Base-by-base conservation (phyloP, 2,888 invertebrate genomes). In the Morpho deidamia region DNA sequence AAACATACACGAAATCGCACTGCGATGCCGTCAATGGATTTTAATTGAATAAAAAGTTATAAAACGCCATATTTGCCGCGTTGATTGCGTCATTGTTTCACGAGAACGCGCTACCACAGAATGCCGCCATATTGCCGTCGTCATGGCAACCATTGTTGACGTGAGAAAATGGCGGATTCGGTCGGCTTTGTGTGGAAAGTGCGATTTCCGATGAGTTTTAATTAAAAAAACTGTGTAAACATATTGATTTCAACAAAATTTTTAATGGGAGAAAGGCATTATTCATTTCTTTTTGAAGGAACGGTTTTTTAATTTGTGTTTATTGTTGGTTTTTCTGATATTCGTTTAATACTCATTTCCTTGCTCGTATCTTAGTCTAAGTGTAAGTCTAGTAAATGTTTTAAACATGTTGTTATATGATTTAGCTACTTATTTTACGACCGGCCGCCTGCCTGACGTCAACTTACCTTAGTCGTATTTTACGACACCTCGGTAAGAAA, bases 121-220 rank as follows among this genome's bases (percentile, higher is more conserved):
- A 62, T 62, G 59, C 60, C 58, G 69, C 68, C 72, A 72, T 72
- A 51, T 69, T 74, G 65, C 38, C 56, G 73, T 73, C 65, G 73
- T 66, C 70, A 73, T 72, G 68, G 63, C 69, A 62, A 68, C 70
- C 60, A 61, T 71, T 69, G 66, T 67, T 68, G 68, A 52, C 59
- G 56, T 56, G 59, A 34, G 59, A 55, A 59, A 56, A 56, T 50
- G 50, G 52, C 55, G 55, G 47, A 54, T 48, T 53, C 43, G 47
- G 44, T 35, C 37, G 50, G 42, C 9, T 37, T 50, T 37, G 50
- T 50, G 50, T 38, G 50, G 43, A 50, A 43, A 42, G 10, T 10
- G n/a, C 37, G 50, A 38, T 50, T 50, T 43, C 23, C 37, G 50
- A 50, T 50, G 50, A 50, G 49, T 42, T 49, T 46, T 42, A 23